A percentile compares a stretch with the other conserved stretches of the same genome.
phyloP scores from a whole-genome alignment of 2,888 invertebrate genomes.

The Drosophila setosimentum region DNA sequence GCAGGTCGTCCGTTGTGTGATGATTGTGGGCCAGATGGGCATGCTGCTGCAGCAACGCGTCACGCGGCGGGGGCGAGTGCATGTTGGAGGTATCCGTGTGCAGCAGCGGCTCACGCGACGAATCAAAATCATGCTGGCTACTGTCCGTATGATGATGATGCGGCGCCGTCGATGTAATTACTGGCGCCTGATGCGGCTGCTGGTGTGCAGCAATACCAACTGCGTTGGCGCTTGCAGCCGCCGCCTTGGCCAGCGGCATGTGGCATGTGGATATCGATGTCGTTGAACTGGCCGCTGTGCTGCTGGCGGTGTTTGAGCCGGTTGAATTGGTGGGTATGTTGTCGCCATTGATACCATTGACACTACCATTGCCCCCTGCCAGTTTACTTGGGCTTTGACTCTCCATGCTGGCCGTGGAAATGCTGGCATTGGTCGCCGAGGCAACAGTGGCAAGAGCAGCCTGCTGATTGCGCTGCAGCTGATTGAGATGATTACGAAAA shows the following conservation, averaged over 20 bases:
- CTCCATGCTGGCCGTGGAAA: constrained; percentile 46
- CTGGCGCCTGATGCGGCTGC: constrained; percentile 84
- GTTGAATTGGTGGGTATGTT: constrained; percentile 55
- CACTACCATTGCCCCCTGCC: constrained; percentile 38
- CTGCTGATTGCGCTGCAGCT: constrained; percentile 77
- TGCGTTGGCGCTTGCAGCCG: constrained; percentile 29
- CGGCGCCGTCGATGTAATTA: constrained; percentile 84
- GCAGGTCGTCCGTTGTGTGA: constrained; percentile 78
- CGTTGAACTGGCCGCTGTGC: constrained; percentile 72
- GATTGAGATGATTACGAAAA: constrained; percentile 83
- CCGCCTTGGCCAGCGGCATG: constrained; percentile 43
- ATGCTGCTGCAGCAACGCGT: constrained; percentile 71
- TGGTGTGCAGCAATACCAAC: constrained; percentile 68
- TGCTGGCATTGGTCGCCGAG: constrained; percentile 54
- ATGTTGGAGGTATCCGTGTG: constrained; percentile 84
- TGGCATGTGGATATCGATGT: constrained; percentile 49
- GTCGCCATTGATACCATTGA: constrained; percentile 31
- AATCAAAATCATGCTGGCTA: constrained; percentile 85
- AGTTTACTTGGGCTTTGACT: constrained; percentile 43
- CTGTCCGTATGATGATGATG: constrained; percentile 83
- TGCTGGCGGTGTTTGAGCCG: constrained; percentile 39
- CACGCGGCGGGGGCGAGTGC: constrained; percentile 82
- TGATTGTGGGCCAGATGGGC: constrained; percentile 68
- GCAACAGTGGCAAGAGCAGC: constrained; percentile 60
- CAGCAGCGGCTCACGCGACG: constrained; percentile 81